A percentile compares a stretch with the other conserved stretches of the same genome.
These are phyloP conservation scores for Dolichotis patagonum DNA, from an alignment of 2,113 vertebrate species.

Conservation along the genomic window DNA sequence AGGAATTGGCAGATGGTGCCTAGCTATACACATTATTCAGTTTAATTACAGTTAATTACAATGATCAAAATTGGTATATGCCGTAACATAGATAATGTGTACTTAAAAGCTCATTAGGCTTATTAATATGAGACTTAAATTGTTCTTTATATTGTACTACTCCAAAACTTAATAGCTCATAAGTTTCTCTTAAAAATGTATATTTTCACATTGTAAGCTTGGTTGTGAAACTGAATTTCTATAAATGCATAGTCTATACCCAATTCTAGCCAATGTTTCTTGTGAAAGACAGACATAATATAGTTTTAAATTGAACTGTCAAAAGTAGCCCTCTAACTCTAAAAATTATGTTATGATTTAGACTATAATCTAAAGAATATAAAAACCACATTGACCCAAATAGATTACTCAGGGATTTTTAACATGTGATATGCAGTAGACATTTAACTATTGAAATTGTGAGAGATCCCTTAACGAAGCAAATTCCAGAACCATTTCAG, in stretches of 20 bases:
- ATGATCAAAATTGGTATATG: slow-evolving; percentile 56
- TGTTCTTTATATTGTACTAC: slow-evolving; percentile 16
- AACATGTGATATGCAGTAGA: neutral
- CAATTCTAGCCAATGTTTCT: neutral
- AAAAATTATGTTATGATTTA: neutral
- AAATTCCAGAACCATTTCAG: neutral
- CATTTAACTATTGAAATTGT: neutral
- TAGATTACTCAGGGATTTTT: neutral
- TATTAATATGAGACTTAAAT: slow-evolving; percentile 20
- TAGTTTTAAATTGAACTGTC: slow-evolving; percentile 17
- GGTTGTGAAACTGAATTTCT: neutral
- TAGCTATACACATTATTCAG: slow-evolving; percentile 43
- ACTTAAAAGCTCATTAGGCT: slow-evolving; percentile 35
- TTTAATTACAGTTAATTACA: slow-evolving; percentile 65
- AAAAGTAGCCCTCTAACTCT: neutral
- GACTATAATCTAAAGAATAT: slow-evolving; percentile 1
- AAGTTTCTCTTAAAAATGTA: neutral
- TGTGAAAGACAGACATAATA: neutral
- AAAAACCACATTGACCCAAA: neutral
- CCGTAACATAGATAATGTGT: neutral
- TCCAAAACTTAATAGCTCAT: neutral
- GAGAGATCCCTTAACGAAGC: neutral
- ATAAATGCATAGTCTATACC: neutral
- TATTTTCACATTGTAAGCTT: neutral
- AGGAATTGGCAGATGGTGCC: slow-evolving; percentile 63